phyloP scores from a whole-genome alignment of 2,113 vertebrate species.

The Ondatra zibethicus region DNA sequence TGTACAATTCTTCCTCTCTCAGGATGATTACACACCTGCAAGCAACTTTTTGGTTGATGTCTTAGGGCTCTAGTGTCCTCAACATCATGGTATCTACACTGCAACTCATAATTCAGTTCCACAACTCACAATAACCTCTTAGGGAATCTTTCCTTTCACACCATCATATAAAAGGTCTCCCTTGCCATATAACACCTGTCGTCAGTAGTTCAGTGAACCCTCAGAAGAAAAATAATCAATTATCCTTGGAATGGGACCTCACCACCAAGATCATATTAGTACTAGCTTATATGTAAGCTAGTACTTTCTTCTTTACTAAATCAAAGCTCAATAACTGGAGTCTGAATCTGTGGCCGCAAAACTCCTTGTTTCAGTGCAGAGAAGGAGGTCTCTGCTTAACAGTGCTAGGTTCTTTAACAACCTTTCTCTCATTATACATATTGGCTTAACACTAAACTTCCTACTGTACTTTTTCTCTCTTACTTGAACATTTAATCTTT shows the following conservation, averaged over 20 bases:
- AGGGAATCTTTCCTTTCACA: no score
- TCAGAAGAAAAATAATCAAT: not conserved
- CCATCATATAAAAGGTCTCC: not conserved
- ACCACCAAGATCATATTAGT: no score
- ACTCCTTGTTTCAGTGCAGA: not conserved
- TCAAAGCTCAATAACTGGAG: not conserved
- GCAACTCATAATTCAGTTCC: not conserved
- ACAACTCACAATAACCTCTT: no score
- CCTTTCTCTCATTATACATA: not conserved
- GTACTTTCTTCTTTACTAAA: not conserved
- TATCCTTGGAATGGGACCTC: not conserved
- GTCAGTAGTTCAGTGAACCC: not conserved
- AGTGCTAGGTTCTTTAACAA: fast-evolving
- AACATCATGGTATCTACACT: not conserved
- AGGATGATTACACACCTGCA: no score
- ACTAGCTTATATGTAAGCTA: not conserved
- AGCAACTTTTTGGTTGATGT: not conserved
- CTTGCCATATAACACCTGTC: not conserved
- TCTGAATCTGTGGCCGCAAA: not conserved
- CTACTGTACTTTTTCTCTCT: not conserved
- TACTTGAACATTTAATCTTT: not conserved
- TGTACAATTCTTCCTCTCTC: not conserved
- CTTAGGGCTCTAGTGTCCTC: not conserved
- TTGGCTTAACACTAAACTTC: not conserved
- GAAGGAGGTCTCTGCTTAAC: not conserved